Evolutionary conservation across 2,888 invertebrate species (phyloP), one percentile per base, ranked within the genome.

Genomic region (Linnaemya tessellans): DNA sequence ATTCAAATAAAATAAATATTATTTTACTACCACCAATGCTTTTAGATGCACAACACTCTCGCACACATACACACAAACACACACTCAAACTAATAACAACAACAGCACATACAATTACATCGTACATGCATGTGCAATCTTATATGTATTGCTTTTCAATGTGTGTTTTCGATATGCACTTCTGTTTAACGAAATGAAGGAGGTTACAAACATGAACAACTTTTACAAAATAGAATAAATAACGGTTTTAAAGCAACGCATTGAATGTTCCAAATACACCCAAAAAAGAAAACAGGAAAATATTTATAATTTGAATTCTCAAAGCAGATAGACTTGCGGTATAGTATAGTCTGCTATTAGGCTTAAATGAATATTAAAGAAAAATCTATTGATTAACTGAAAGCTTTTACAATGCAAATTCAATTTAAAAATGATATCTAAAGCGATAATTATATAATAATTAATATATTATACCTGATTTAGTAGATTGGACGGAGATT

Each of bases 1-100:
- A 85, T 79, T 85, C 64, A 74, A 82, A 85, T 85, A 85, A 79
- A 85, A 85, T 85, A 85, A 85, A 85, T 85, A 85, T 85, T 85
- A 85, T 85, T 85, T 75, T 85, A 82, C 82, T 65, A 82, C 78
- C 62, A 80, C 62, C 78, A 79, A 75, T 65, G 85, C 70, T 65
- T 68, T 79, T 64, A 56, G 49, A 71, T 70, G 67, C 41, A 79
- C 18, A 58, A 56, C 18, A 65, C 65, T 35, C n/a, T 15, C 38
- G 22, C 20, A 38, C 35, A n/a, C 51, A 18, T 5, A 30, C 30
- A 51, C 62, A 51, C 60, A 38, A 60, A 64, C n/a, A 20, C 38
- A 64, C 25, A 54, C 35, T n/a, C 13, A 68, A 75, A 64, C 73
- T 41, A 79, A 80, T 35, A 80, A 75, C 68, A 84, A 80, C 77